Conservation (phyloP, 2,888 invertebrate genomes). For the Drosophila formosana region DNA sequence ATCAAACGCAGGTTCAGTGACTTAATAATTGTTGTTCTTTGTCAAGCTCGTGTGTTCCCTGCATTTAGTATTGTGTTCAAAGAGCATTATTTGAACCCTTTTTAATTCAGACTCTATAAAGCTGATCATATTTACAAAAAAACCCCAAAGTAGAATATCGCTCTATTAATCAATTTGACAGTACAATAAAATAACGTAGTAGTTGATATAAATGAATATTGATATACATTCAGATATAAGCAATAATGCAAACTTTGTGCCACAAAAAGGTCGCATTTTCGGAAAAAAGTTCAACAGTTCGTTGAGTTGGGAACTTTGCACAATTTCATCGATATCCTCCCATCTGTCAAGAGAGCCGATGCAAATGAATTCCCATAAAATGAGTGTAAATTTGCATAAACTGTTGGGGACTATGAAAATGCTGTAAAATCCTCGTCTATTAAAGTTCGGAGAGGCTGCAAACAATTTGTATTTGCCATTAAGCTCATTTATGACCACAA, state of each 20-base stretch:
- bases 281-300: conserved; percentile 8
- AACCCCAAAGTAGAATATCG: too few species aligned
- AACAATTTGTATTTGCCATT: conserved; percentile 26
- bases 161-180: too few species aligned
- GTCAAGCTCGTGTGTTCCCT: background rate
- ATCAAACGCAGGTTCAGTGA: background rate
- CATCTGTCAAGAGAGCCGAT: conserved; percentile 16
- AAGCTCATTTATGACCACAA: conserved; percentile 32
- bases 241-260: conserved; percentile 9
- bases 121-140: too few species aligned
- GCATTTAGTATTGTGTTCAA: background rate
- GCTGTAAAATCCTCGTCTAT: background rate
- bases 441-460: conserved; percentile 13
- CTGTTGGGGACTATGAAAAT: background rate
- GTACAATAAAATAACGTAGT: background rate
- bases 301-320: conserved; percentile 20
- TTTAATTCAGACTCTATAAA: too few species aligned
- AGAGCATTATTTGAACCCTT: too few species aligned
- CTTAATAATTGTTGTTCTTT: background rate
- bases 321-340: conserved; percentile 2
- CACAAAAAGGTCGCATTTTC: background rate
- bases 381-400: conserved; percentile 34
- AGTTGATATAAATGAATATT: background rate
- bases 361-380: conserved; percentile 32
- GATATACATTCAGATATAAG: background rate